These are phyloP conservation scores for Synanthedon vespiformis DNA, from an alignment of 2,888 invertebrate genomes.

Conservation along the genomic window DNA sequence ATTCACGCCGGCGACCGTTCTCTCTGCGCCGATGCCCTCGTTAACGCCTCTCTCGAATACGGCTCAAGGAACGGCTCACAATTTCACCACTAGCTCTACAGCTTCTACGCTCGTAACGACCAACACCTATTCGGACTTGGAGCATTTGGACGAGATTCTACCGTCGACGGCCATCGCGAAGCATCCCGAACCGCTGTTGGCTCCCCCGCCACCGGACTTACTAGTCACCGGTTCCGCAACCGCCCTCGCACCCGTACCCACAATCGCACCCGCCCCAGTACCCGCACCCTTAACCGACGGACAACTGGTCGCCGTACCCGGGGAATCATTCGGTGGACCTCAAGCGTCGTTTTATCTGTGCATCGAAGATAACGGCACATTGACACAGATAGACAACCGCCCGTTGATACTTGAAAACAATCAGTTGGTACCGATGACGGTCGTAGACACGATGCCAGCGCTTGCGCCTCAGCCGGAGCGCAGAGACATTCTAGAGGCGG, in stretches of 20 bases:
- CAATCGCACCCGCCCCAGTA: conserved; percentile 1
- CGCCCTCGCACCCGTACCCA: conserved; percentile 15
- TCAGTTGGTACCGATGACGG: conserved; percentile 55
- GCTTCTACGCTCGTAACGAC: conserved; percentile 19
- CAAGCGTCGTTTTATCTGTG: conserved; percentile 80
- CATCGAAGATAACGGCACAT: conserved; percentile 77
- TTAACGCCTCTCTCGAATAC: conserved; percentile 28
- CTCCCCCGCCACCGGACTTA: conserved; percentile 7
- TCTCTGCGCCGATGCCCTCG: conserved; percentile 14
- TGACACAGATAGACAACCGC: conserved; percentile 79
- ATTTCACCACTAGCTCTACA: neutral
- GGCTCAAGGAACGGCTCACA: conserved; percentile 8
- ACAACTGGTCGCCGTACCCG: conserved; percentile 78
- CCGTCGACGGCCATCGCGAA: conserved; percentile 58
- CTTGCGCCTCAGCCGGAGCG: conserved; percentile 51
- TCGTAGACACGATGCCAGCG: conserved; percentile 33
- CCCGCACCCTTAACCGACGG: conserved; percentile 59
- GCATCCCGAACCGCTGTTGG: conserved; percentile 20
- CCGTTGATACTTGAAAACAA: conserved; percentile 69
- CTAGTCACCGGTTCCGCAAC: conserved; percentile 16
- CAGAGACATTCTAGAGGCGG: conserved; percentile 81
- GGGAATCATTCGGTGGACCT: conserved; percentile 79
- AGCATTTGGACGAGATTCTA: conserved; percentile 57
- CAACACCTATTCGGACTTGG: conserved; percentile 35
- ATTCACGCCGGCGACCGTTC: conserved; percentile 29